phyloP scores from a whole-genome alignment of 2,113 vertebrate species.

The Lasiurus borealis region DNA sequence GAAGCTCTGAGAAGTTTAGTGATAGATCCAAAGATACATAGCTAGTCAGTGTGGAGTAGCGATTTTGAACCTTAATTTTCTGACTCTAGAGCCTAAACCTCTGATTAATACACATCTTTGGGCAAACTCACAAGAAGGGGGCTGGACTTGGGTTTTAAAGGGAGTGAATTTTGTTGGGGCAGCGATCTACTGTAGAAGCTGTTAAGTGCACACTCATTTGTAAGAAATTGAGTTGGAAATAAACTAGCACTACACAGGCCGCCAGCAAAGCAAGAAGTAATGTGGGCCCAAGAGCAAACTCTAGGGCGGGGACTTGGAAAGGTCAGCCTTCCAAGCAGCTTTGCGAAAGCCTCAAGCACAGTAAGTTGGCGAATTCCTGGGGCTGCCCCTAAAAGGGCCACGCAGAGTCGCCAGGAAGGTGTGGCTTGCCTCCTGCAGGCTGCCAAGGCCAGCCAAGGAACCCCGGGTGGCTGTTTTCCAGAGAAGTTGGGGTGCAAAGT shows the following conservation, averaged over 20 bases:
- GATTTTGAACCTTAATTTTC: conserved; percentile 17
- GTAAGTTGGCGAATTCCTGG: neutral
- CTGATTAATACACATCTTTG: neutral
- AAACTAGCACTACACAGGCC: neutral
- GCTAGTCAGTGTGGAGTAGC: neutral
- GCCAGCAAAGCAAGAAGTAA: neutral
- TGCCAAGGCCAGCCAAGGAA: neutral
- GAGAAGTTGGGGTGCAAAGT: neutral
- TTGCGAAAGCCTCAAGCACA: neutral
- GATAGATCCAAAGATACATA: neutral
- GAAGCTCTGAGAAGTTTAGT: neutral
- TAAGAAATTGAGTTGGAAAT: neutral
- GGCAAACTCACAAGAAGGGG: neutral
- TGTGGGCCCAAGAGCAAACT: neutral
- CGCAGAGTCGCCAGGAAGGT: neutral
- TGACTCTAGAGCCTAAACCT: neutral
- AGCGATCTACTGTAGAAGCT: neutral
- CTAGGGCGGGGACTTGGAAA: neutral
- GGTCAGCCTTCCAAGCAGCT: neutral
- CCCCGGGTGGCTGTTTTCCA: neutral
- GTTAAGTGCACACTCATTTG: neutral
- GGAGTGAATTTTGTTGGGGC: neutral
- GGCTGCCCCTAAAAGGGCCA: neutral
- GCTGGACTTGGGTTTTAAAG: neutral
- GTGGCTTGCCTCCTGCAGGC: neutral